Percentiles rank a stretch among this genome's conserved stretches.
phyloP scores from a whole-genome alignment of 2,113 vertebrate species.

The Trogon melanurus region DNA sequence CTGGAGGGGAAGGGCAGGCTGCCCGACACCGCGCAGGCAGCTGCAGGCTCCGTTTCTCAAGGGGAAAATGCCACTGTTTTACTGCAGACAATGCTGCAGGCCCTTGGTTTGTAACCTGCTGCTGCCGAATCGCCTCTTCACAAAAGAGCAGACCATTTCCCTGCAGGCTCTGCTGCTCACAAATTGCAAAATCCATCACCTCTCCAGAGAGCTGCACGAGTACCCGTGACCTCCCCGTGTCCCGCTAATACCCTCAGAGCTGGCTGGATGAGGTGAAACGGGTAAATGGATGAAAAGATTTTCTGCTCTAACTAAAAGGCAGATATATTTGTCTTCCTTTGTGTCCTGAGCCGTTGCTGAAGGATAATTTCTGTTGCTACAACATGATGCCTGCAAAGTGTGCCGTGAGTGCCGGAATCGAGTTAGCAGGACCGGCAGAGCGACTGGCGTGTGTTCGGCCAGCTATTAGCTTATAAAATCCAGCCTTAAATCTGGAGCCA shows the following conservation, averaged over 20 bases:
- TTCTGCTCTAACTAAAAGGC: not conserved
- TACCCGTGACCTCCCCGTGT: not conserved
- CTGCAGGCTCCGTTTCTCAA: not conserved
- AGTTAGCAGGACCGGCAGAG: conserved; percentile 17
- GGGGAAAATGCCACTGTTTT: not conserved
- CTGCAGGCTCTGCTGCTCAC: not conserved
- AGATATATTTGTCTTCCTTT: not conserved
- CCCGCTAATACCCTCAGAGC: accelerated
- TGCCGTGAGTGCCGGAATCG: not conserved
- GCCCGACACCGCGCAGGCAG: not conserved
- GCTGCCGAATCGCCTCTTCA: not conserved
- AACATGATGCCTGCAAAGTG: not conserved
- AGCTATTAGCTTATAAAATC: conserved; percentile 2
- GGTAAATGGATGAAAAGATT: not conserved
- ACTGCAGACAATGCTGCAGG: not conserved
- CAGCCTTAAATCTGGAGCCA: conserved; percentile 43
- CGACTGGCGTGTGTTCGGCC: not conserved
- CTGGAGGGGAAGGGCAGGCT: not conserved
- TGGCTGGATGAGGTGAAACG: not conserved
- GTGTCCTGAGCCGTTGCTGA: not conserved
- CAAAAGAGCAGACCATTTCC: not conserved
- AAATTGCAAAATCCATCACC: not conserved
- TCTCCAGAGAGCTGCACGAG: not conserved
- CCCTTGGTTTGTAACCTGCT: not conserved
- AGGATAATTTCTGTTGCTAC: not conserved